phyloP scores from a whole-genome alignment of 2,888 invertebrate species.

The Drosophila algonquin region DNA sequence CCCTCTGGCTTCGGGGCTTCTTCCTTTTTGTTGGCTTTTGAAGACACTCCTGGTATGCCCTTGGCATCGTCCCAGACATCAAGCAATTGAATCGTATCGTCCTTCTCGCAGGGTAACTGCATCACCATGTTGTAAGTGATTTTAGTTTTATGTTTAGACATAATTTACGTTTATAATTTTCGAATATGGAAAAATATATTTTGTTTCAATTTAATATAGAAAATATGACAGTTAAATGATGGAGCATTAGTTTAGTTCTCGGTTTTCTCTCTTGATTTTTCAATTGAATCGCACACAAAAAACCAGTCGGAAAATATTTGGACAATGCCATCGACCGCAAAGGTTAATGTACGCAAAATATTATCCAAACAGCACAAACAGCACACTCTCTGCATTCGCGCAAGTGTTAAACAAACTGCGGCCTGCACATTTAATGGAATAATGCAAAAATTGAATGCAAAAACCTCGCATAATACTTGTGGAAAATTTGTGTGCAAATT shows the following conservation, averaged over 20 bases:
- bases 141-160: not conserved
- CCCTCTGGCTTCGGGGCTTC: not conserved
- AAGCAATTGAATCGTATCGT: slow-evolving; percentile 10
- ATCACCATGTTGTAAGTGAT: slow-evolving; percentile 29
- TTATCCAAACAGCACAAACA: slow-evolving; percentile 36
- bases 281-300: not conserved
- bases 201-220: not conserved
- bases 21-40: not conserved
- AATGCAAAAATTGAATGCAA: slow-evolving; percentile 27
- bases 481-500: slow-evolving; percentile 1
- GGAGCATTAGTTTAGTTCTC: not conserved
- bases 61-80: slow-evolving; percentile 12
- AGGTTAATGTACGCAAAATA: slow-evolving; percentile 46
- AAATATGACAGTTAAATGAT: not conserved
- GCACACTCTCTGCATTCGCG: slow-evolving; percentile 19
- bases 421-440: slow-evolving; percentile 33
- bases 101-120: slow-evolving; percentile 1
- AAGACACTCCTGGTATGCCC: not conserved
- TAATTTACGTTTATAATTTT: slow-evolving; percentile 1
- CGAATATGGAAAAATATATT: not conserved
- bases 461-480: slow-evolving; percentile 16
- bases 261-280: too few relatives aligned
- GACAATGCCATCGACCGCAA: slow-evolving; percentile 12
- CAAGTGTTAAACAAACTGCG: not conserved
- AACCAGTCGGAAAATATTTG: not conserved